These are phyloP conservation scores for Drosophila persimilis DNA, from an alignment of 1,140 invertebrate species.

Conservation along the genomic window DNA sequence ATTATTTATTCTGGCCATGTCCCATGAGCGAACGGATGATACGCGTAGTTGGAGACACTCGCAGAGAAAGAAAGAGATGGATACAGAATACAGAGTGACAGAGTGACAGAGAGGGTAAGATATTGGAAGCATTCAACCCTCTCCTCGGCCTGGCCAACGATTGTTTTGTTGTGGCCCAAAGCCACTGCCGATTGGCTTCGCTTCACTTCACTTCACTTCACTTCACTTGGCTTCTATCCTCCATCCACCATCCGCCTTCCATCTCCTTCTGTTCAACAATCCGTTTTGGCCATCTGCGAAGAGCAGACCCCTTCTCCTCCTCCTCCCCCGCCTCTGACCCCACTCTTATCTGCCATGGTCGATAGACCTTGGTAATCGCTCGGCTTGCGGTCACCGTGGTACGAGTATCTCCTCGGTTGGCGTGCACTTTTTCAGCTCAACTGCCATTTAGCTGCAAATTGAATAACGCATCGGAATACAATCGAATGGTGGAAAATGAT, in stretches of 20 bases:
- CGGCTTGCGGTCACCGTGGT: conserved; percentile 36
- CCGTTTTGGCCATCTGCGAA: conserved; percentile 15
- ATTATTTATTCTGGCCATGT: conserved; percentile 21
- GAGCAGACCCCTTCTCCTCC: no score
- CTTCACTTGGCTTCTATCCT: conserved; percentile 29
- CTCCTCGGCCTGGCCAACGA: conserved; percentile 28
- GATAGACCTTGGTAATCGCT: conserved; percentile 49
- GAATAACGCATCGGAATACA: conserved; percentile 39
- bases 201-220: conserved; percentile 9
- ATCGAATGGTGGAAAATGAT: background rate
- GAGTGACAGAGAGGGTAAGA: conserved; percentile 1
- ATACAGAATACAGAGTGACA: background rate
- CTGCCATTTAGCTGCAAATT: conserved; percentile 68
- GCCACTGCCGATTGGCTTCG: conserved; percentile 45
- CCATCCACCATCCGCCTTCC: conserved; percentile 10
- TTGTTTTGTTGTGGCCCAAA: conserved; percentile 45
- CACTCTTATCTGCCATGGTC: conserved; percentile 36
- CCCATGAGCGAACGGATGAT: conserved; percentile 33
- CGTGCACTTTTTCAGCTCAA: conserved; percentile 43
- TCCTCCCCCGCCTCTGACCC: background rate
- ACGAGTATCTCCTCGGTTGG: conserved; percentile 36
- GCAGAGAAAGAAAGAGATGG: background rate
- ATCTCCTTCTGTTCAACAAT: background rate
- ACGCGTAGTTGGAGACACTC: conserved; percentile 38
- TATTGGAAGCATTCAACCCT: conserved; percentile 27